Base-by-base conservation (phyloP, 2,113 vertebrate genomes). In the Heptranchias perlo region DNA sequence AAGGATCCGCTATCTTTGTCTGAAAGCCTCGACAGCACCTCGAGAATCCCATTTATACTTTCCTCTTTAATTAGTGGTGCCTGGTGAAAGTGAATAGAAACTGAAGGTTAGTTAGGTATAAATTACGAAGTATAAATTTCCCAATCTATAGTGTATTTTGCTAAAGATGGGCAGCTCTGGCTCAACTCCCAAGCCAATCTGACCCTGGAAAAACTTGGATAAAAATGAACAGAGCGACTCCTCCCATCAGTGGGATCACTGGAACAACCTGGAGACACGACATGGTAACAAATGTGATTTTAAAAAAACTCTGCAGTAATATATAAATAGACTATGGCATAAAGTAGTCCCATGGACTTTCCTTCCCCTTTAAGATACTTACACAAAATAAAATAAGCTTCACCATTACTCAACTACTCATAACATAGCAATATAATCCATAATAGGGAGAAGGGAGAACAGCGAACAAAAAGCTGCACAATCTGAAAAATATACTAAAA, bases 1-100 rank as follows among this genome's bases (percentile, higher is more conserved):
- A 95, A 95, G 4, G 13, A 52, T 47, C 62, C 94, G 52, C 3
- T 95, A 25, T 69, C 93, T 69, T 95, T 47, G 7, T 69, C 94
- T 52, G 94, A 95, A 69, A 95, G 94, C 23, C 0, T 95, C 18
- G 44, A 31, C 47, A 95, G 10, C 28, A 69, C 64, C 10, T 49
- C 4, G 14, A 95, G 25, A 52, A 73, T 31, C 11, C 94, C 94
- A 10, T 31, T 8, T 5, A 95, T 8, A 69, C 94, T 95, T 52
- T 73, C 64, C 2, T 95, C 94, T 67, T 49, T 69, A 4, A 47
- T 31, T 69, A 95, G 21, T 49, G 94, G 64, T 69, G 94, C 94
- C 94, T 95, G 25, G 3, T 95, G 64, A 95, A 95, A 95, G n/a
- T 47, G 23, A 49, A 95, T 35, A 73, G 47, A 82, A 93, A 62